Base-by-base conservation (phyloP, 2,113 vertebrate species). In the Tragulus kanchil region DNA sequence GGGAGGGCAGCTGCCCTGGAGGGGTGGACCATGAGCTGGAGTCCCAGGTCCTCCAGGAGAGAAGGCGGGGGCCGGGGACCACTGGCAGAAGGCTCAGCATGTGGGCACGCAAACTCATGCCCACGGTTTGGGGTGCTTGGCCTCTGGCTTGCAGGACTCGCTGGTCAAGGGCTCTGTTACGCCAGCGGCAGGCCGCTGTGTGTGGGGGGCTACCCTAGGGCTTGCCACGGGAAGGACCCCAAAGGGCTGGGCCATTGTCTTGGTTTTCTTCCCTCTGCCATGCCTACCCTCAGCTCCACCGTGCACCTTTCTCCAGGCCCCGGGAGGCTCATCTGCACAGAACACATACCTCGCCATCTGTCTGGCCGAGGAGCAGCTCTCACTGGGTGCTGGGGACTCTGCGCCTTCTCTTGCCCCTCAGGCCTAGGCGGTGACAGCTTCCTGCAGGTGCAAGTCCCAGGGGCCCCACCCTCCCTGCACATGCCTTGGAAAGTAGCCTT, bases 271-370 rank as follows among this genome's bases (percentile, higher is more conserved):
- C 25, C 13, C 6, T 14, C 61, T 50, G 67, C 23, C 23, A 3
- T 50, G 21, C 21, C 7, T 21, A 13, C 8, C 62, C 26, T 31
- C 31, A 1, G 36, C 7, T 45, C 26, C 36, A 23, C 2, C 0
- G n/a, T 6, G 21, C 2, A 3, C 0, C 11, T 28, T 7, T 21
- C 52, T 25, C 28, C 3, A 3, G 54, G 54, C 16, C 61, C 71
- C 0, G 1, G 25, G 52, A 0, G 0, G 12, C 62, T 62, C 56
- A 6, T 12, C 15, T 25, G 52, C 11, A 26, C 64, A 52, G 59
- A 45, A 5, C 0, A 28, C 21, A 8, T 3, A 1, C 6, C 50
- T 45, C 1, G 1, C 52, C 25, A 31, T 16, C 14, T 8, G 13
- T 8, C 14, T 17, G 89, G 65, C 23, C 84, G 21, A 48, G 15